Evolutionary conservation across 1,140 invertebrate species (phyloP), one percentile per base, ranked within the genome.

Genomic region (Elymnias hypermnestra): DNA sequence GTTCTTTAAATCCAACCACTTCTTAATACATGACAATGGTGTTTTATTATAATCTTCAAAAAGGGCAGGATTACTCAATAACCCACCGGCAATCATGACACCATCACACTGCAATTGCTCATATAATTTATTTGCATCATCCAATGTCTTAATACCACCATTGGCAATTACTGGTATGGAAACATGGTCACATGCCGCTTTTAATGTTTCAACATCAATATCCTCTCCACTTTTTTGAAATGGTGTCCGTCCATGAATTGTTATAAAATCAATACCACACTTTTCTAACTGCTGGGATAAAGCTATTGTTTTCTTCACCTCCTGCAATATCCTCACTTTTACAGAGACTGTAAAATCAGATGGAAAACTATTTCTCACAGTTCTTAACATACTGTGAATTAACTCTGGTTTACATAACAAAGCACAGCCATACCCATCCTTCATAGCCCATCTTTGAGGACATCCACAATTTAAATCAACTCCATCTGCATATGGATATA

Each of bases 401-500:
- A 94, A 47, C 61, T 98, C 92, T 14, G 97, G 97, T 63, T 95
- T 91, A 2, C 89, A 90, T 5, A 98, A 86, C 47, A 99, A 76
- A 55, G 92, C 91, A 61, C 94, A 94, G 5, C 97, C 97, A 76
- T 96, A 95, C 9, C 96, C 95, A 72, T 97, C 93, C 66, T 93
- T 90, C 72, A 96, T 93, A 0, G 97, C 97, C 97, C 97, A 99
- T 48, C 92, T 89, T 83, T 99, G 97, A 6, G 98, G 97, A 69
- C 98, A 99, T 5, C 98, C 97, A 89, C 97, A 98, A 74, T 99
- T 99, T 19, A 99, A 86, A 88, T 99, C 97, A 1, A 97, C 92
- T 13, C 97, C 97, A 89, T 96, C 92, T 35, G 91, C 91, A 88
- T 93, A 98, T 87, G 92, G 92, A 59, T 91, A 91, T 29, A 98